A percentile compares a stretch with the other conserved stretches of the same genome.
Conservation (phyloP, 1,140 invertebrate species). For the Helicoverpa zea region DNA sequence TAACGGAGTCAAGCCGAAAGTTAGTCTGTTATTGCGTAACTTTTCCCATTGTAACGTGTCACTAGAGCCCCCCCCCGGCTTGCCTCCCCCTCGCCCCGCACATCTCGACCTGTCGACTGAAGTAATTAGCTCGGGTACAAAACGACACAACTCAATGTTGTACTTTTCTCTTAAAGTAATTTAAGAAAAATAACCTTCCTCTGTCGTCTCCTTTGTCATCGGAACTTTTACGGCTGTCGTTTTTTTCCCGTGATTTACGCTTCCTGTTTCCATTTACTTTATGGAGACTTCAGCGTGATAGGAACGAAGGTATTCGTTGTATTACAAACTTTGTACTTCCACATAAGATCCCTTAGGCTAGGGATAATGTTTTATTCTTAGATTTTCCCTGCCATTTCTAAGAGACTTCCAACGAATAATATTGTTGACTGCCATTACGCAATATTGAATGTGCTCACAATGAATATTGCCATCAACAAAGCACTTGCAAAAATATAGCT, state of each 20-base stretch:
- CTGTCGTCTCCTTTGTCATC: slow-evolving; percentile 7
- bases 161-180: slow-evolving; percentile 53
- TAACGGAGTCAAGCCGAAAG: slow-evolving; percentile 53
- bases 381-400: too few species aligned
- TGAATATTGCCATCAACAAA: too few species aligned
- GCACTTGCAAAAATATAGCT: too few species aligned
- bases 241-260: not conserved
- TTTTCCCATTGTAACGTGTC: slow-evolving; percentile 71
- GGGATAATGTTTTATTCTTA: too few species aligned
- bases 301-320: not conserved
- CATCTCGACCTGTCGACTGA: slow-evolving; percentile 48
- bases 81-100: not conserved
- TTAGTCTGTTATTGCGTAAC: slow-evolving; percentile 69
- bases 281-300: not conserved
- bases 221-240: slow-evolving; percentile 29
- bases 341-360: too few species aligned
- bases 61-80: slow-evolving; percentile 27
- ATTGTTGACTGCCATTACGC: too few species aligned
- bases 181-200: slow-evolving; percentile 52
- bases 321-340: too few species aligned
- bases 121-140: slow-evolving; percentile 50
- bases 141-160: slow-evolving; percentile 39
- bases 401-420: too few species aligned
- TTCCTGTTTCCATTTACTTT: slow-evolving; percentile 3
- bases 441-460: too few species aligned